phyloP scores from a whole-genome alignment of 2,797 vertebrate species.

The Crypturellus tataupa region DNA sequence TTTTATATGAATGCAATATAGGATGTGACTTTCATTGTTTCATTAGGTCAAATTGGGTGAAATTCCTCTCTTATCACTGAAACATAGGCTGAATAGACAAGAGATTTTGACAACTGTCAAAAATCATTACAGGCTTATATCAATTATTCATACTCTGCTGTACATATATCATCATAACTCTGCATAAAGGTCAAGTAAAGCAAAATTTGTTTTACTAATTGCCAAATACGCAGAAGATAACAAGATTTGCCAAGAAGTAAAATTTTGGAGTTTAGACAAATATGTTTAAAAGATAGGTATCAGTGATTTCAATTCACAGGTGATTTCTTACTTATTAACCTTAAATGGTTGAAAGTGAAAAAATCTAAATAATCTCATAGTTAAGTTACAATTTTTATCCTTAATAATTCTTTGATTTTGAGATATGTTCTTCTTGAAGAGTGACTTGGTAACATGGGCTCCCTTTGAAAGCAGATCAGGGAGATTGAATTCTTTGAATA shows the following conservation, averaged over 20 bases:
- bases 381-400: background rate
- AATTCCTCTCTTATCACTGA: background rate
- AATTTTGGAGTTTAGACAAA: background rate
- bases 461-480: fast-evolving
- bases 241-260: background rate
- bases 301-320: background rate
- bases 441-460: background rate
- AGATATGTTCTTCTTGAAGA: background rate
- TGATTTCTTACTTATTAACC: background rate
- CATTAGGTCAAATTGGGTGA: background rate
- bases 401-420: background rate
- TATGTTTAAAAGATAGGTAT: background rate
- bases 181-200: background rate
- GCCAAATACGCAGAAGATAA: background rate
- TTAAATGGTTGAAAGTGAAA: no score
- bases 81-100: background rate
- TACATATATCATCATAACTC: background rate
- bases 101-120: background rate
- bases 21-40: background rate
- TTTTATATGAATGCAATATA: background rate
- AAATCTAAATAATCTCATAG: no score
- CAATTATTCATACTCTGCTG: background rate
- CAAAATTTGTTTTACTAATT: background rate
- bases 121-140: background rate
- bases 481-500: background rate